Evolutionary conservation across 1,140 invertebrate species (phyloP).

Genomic region (Lepidotrigona ventralis): DNA sequence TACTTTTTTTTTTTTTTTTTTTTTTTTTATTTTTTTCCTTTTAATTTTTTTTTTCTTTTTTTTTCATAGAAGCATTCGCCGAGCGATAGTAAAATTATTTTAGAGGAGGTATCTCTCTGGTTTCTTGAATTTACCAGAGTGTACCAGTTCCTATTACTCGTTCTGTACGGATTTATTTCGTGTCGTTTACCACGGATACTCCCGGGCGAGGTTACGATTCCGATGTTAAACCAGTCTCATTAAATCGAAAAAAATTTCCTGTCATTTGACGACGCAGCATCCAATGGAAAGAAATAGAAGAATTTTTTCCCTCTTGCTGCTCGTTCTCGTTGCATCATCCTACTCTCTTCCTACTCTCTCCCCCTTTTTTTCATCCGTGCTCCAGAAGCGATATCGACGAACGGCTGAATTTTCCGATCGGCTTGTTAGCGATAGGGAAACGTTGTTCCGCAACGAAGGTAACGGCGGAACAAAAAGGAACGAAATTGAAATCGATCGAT

Average conservation of each 20-base stretch:
- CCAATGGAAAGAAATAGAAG: conserved; percentile 20
- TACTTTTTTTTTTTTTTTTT: conserved; percentile 11
- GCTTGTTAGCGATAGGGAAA: conserved; percentile 43
- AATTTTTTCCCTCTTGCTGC: neutral
- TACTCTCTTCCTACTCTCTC: neutral
- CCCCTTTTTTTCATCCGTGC: neutral
- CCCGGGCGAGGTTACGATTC: neutral
- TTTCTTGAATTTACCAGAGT: neutral
- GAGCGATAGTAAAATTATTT: neutral
- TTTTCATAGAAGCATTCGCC: neutral
- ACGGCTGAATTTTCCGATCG: conserved; percentile 40
- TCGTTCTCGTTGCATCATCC: neutral
- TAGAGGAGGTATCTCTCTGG: neutral
- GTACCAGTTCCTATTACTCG: neutral
- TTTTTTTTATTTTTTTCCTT: neutral
- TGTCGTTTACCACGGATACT: neutral
- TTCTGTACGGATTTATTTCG: neutral
- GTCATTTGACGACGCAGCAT: neutral
- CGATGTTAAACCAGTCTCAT: neutral
- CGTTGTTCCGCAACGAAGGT: conserved; percentile 32
- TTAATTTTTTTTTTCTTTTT: neutral
- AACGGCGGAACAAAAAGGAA: conserved; percentile 19
- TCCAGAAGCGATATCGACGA: conserved; percentile 28
- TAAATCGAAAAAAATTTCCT: conserved; percentile 3
- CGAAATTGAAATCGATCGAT: conserved; percentile 41